These are phyloP conservation scores for Mesoclemmys tuberculata DNA, from an alignment of 2,113 vertebrate genomes.

Conservation along the genomic window DNA sequence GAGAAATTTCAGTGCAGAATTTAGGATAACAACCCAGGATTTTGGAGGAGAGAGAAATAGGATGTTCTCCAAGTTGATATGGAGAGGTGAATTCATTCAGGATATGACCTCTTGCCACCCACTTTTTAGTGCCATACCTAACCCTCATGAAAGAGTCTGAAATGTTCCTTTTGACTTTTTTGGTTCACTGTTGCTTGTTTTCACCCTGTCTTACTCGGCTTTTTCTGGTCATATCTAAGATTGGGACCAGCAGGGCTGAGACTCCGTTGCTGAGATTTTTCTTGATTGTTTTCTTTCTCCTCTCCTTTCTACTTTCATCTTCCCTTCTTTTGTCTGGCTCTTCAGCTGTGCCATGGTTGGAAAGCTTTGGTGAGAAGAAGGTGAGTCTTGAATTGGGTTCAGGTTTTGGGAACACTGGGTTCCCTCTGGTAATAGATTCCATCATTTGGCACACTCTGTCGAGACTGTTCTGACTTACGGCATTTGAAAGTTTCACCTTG, in stretches of 20 bases:
- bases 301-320: neutral
- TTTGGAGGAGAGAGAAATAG: slow-evolving; percentile 11
- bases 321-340: neutral
- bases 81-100: slow-evolving; percentile 26
- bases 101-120: neutral
- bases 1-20: neutral
- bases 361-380: slow-evolving; percentile 9
- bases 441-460: neutral
- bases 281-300: neutral
- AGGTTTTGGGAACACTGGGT: neutral
- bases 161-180: neutral
- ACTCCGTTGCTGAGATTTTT: neutral
- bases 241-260: neutral
- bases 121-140: neutral
- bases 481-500: neutral
- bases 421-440: neutral
- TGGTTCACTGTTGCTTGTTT: neutral
- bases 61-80: neutral
- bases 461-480: neutral
- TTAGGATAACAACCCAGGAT: slow-evolving; percentile 31
- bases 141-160: neutral
- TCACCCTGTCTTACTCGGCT: neutral
- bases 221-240: neutral
- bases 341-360: neutral
- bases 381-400: slow-evolving; percentile 20